Evolutionary conservation across 2,113 vertebrate genomes (phyloP).

Genomic region (Podarcis muralis): DNA sequence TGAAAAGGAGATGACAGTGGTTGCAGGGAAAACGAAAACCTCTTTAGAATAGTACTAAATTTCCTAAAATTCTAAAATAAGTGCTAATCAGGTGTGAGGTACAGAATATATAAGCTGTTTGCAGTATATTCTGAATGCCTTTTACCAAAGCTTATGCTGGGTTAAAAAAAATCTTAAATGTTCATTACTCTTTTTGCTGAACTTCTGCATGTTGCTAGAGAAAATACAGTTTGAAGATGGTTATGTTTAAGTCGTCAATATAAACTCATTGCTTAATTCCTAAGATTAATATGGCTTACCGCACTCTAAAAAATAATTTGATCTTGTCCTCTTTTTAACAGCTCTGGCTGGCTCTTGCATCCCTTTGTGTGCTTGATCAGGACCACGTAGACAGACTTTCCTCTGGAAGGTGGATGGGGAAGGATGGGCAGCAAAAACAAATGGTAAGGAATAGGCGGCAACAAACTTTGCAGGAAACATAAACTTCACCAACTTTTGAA

Average conservation of each 20-base stretch:
- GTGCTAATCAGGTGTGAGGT: no score
- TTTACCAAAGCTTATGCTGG: no score
- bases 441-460: conserved; percentile 82
- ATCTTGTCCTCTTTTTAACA: conserved; percentile 57
- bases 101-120: not conserved
- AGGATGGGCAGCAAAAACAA: conserved; percentile 98
- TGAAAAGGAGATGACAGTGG: no score
- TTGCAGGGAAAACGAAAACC: not conserved
- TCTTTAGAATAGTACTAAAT: not conserved
- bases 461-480: not conserved
- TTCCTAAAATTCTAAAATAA: not conserved
- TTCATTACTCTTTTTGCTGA: not conserved
- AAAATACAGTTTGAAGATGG: not conserved
- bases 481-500: not conserved
- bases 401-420: conserved; percentile 98
- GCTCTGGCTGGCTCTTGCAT: conserved; percentile 97
- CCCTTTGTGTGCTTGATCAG: conserved; percentile 96
- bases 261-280: not conserved
- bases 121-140: not conserved
- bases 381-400: conserved; percentile 97
- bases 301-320: not conserved
- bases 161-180: not conserved
- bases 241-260: not conserved
- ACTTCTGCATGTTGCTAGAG: not conserved
- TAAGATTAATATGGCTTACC: not conserved